These are phyloP conservation scores for Stenchaetothrips biformis DNA, from an alignment of 2,888 invertebrate species.

Conservation along the genomic window DNA sequence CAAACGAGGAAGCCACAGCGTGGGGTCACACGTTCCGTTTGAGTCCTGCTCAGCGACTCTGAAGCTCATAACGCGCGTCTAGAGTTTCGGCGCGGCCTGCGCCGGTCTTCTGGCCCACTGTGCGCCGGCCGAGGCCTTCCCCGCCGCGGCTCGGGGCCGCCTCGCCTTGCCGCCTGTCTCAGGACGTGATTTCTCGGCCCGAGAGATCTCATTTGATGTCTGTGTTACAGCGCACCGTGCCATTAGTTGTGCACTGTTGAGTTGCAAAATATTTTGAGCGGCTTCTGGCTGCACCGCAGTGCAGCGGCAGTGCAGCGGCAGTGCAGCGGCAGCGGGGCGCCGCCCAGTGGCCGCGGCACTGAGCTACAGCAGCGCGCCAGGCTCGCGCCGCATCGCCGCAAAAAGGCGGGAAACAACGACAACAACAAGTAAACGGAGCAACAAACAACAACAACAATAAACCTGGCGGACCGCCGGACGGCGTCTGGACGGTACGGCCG, in stretches of 20 bases:
- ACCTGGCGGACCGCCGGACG: too few species aligned
- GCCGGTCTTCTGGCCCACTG: too few species aligned
- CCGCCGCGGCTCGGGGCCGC: background rate
- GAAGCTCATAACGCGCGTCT: too few species aligned
- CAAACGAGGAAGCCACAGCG: too few species aligned
- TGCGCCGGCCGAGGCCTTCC: background rate
- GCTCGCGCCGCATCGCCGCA: background rate
- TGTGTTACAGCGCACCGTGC: slow-evolving; percentile 10
- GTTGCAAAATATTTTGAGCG: slow-evolving; percentile 15
- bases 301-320: background rate
- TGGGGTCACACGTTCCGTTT: too few species aligned
- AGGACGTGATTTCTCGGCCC: slow-evolving; percentile 7
- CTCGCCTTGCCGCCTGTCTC: background rate
- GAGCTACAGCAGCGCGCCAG: background rate
- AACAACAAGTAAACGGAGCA: background rate
- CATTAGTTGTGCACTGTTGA: slow-evolving; percentile 14
- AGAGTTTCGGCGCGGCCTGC: too few species aligned
- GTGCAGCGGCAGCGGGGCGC: background rate
- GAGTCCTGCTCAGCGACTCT: too few species aligned
- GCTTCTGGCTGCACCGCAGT: background rate
- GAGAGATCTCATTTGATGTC: slow-evolving; percentile 23
- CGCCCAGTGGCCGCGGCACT: too few species aligned
- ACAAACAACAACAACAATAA: background rate
- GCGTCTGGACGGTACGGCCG: too few species aligned
- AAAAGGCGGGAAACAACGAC: background rate